Evolutionary conservation across 2,888 invertebrate genomes (phyloP).

Genomic region (Morpho deidamia): DNA sequence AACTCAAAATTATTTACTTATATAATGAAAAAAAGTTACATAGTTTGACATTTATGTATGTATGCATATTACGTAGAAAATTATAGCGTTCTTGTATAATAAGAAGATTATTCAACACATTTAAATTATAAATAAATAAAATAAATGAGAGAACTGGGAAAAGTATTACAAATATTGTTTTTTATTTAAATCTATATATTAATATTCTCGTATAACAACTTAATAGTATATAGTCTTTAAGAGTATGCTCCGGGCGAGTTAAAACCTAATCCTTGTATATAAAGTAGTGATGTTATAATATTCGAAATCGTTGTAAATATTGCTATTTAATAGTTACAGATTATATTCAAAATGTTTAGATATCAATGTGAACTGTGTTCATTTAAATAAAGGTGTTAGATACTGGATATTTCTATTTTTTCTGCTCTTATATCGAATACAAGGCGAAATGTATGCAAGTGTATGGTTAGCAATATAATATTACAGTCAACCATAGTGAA

Average conservation of each 20-base stretch:
- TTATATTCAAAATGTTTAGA: slow-evolving; percentile 35
- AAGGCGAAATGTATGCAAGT: too few relatives aligned
- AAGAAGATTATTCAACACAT: too few relatives aligned
- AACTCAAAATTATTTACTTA: not conserved
- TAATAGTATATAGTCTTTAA: slow-evolving; percentile 15
- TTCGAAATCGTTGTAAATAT: slow-evolving; percentile 23
- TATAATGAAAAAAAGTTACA: not conserved
- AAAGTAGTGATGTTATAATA: slow-evolving; percentile 8
- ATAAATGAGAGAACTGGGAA: too few relatives aligned
- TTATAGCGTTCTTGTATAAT: too few relatives aligned
- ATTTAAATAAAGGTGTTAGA: slow-evolving; percentile 71
- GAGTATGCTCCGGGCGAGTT: slow-evolving; percentile 54
- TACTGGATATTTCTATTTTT: slow-evolving; percentile 8
- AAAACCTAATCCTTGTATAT: slow-evolving; percentile 34
- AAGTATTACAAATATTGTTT: too few relatives aligned
- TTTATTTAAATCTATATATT: too few relatives aligned
- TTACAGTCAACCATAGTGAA: too few relatives aligned
- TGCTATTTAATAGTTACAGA: slow-evolving; percentile 3
- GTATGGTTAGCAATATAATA: too few relatives aligned
- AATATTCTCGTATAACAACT: not conserved
- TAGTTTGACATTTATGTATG: too few relatives aligned
- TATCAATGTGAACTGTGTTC: slow-evolving; percentile 68
- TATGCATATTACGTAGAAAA: too few relatives aligned
- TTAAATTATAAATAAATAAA: too few relatives aligned
- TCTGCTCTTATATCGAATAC: not conserved